Evolutionary conservation across 2,113 vertebrate species (phyloP).

Genomic region (Scophthalmus maximus): DNA sequence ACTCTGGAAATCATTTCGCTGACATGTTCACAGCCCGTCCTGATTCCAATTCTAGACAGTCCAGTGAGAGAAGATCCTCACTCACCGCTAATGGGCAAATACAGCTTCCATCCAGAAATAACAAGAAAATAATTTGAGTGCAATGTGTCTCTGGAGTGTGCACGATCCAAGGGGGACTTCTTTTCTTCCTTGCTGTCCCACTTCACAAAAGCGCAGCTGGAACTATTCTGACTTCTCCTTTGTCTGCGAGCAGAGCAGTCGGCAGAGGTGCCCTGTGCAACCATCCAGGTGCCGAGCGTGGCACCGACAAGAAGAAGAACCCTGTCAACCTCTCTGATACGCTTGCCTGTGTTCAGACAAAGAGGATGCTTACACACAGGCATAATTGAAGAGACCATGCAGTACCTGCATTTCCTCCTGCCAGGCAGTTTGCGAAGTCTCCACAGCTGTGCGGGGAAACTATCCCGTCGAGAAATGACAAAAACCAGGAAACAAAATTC

Average conservation of each 20-base stretch:
- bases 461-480: constrained; percentile 68
- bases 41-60: constrained; percentile 29
- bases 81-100: constrained; percentile 38
- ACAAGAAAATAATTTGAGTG: constrained; percentile 48
- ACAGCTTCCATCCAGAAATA: constrained; percentile 54
- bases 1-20: constrained; percentile 57
- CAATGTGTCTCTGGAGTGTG: constrained; percentile 54
- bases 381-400: constrained; percentile 72
- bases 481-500: constrained; percentile 71
- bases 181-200: constrained; percentile 36
- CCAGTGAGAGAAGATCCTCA: constrained; percentile 14
- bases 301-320: constrained; percentile 64
- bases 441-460: constrained; percentile 75
- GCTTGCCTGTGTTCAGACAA: constrained; percentile 68
- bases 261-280: constrained; percentile 62
- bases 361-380: constrained; percentile 65
- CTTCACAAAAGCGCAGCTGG: constrained; percentile 64
- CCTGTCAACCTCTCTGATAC: constrained; percentile 70
- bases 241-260: constrained; percentile 57
- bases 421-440: constrained; percentile 67
- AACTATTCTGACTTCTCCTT: constrained; percentile 57
- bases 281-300: constrained; percentile 74
- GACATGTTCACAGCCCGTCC: constrained; percentile 35
- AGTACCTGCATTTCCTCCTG: constrained; percentile 71
- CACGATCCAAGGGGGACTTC: constrained; percentile 44